Percentiles rank a stretch among this genome's conserved stretches.
Conservation (phyloP, 2,797 vertebrate species). For the Xenops minutus region DNA sequence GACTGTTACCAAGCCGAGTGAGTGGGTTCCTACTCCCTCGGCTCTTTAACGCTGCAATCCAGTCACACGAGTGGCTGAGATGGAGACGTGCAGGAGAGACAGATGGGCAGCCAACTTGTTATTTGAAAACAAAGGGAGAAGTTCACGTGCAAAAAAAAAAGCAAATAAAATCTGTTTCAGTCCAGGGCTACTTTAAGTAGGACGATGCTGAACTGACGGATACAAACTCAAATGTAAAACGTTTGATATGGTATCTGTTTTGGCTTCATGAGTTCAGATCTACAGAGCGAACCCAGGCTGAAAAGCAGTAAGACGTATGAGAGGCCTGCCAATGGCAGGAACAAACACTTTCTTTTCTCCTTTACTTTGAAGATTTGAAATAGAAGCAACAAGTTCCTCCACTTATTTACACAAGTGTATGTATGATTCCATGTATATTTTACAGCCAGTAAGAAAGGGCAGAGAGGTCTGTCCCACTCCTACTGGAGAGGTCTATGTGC, state of each 20-base stretch:
- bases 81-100: neutral
- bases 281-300: neutral
- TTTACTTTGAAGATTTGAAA: slow-evolving; percentile 13
- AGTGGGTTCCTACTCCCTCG: neutral
- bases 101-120: neutral
- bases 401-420: neutral
- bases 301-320: neutral
- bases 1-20: fast-evolving
- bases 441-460: neutral
- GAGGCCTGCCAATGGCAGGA: neutral
- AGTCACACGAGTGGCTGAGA: fast-evolving
- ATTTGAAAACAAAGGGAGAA: neutral
- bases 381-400: neutral
- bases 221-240: neutral
- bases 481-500: neutral
- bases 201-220: neutral
- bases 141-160: neutral
- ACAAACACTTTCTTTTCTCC: neutral
- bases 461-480: neutral
- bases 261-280: neutral
- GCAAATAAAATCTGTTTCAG: neutral
- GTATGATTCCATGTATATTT: neutral
- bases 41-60: fast-evolving
- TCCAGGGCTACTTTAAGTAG: neutral
- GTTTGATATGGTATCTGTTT: neutral